Evolutionary conservation across 2,797 vertebrate genomes (phyloP).

Genomic region (Yasuhikotakia modesta): DNA sequence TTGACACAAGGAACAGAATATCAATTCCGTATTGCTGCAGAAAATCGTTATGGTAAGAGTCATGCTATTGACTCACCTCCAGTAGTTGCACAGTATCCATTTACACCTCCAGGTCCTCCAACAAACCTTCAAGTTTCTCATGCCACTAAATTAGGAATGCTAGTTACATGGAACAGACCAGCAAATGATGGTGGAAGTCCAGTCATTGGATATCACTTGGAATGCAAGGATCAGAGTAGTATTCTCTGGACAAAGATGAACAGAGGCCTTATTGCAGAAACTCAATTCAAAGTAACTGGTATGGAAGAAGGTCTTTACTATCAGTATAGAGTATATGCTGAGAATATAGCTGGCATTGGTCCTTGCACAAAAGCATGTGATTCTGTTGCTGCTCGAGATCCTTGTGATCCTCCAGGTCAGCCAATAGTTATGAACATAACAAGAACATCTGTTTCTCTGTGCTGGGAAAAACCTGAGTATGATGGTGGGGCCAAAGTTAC

Average conservation of each 20-base stretch:
- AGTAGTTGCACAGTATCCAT: constrained; percentile 92
- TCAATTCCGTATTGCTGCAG: constrained; percentile 92
- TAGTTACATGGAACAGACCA: constrained; percentile 87
- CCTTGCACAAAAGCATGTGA: constrained; percentile 89
- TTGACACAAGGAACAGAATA: constrained; percentile 91
- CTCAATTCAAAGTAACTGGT: constrained; percentile 88
- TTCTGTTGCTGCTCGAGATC: constrained; percentile 90
- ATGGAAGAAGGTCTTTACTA: constrained; percentile 92
- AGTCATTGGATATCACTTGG: constrained; percentile 89
- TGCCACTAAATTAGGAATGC: constrained; percentile 88
- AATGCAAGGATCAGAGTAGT: constrained; percentile 94
- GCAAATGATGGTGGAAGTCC: constrained; percentile 89
- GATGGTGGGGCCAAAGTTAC: constrained; percentile 96
- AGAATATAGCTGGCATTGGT: constrained; percentile 93
- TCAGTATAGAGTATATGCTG: constrained; percentile 90
- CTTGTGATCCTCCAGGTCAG: constrained; percentile 91
- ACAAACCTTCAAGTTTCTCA: constrained; percentile 80
- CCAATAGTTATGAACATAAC: constrained; percentile 93
- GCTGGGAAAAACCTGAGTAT: constrained; percentile 93
- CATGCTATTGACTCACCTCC: constrained; percentile 81
- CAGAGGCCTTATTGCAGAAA: constrained; percentile 84
- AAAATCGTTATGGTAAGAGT: constrained; percentile 96
- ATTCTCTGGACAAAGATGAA: constrained; percentile 96
- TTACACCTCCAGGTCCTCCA: constrained; percentile 88
- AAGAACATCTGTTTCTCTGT: constrained; percentile 89